Base-by-base conservation (phyloP, 2,797 vertebrate species). In the Centroberyx gerrardi region DNA sequence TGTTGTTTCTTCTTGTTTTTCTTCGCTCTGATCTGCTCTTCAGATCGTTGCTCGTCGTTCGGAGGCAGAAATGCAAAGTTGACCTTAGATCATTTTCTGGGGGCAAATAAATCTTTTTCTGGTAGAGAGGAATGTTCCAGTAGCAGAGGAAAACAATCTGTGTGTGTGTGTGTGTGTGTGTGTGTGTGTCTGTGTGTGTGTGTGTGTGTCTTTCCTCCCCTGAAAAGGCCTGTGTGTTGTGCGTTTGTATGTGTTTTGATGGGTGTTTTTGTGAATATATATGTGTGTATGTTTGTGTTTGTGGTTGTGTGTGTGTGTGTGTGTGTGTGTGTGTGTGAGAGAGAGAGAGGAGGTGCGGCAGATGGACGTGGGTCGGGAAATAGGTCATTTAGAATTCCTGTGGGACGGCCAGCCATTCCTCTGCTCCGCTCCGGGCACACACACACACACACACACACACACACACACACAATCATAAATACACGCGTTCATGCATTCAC, bases 321-420 rank as follows among this genome's bases (percentile, higher is more conserved):
- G 33, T 31, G 48, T 29, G 27, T 27, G 46, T 33, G 62, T 33
- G 46, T 51, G 62, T 18, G 33, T 33, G 0, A 8, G 28, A 54
- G 48, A 18, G n/a, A 63, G 36, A 52, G 29, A n/a, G 7, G 8
- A 29, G 48, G 63, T 71, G 63, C 3, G 6, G 80, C 78, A 86
- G 86, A 87, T 86, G 81, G 82, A 84, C 66, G 8, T 36, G 56
- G 80, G 68, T 81, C 62, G 64, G 75, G 54, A 83, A 87, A 63
- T 81, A 22, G 85, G 81, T 82, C 74, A 80, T 62, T 72, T 72
- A 36, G 38, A 72, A 84, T 87, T 88, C 78, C 82, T 90, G 82
- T 78, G 80, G 38, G 66, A 73, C 33, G 49, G 59, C 44, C 44
- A 74, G 54, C 52, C 56, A 53, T 29, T 61, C 72, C 38, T 49